phyloP scores from a whole-genome alignment of 1,140 invertebrate genomes.

The Nautilus pompilius region DNA sequence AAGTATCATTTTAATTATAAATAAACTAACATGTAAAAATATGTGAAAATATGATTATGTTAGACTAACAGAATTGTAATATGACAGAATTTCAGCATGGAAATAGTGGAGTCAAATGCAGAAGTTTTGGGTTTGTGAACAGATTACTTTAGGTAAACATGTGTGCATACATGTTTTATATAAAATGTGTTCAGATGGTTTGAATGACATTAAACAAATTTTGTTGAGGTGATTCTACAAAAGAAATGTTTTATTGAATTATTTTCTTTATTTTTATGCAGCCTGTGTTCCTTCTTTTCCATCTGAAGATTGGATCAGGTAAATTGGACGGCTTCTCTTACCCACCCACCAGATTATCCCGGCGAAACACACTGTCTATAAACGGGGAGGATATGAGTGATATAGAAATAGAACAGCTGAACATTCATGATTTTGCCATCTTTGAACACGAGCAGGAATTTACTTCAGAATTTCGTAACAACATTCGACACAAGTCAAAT shows the following conservation, averaged over 20 bases:
- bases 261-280: constrained; percentile 24
- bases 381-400: constrained; percentile 46
- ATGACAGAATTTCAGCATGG: too few species aligned
- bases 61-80: too few species aligned
- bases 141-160: too few species aligned
- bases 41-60: too few species aligned
- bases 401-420: constrained; percentile 30
- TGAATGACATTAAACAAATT: neutral
- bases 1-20: too few species aligned
- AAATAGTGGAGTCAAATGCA: too few species aligned
- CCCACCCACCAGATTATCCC: constrained; percentile 6
- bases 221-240: neutral
- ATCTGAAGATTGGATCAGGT: constrained; percentile 48
- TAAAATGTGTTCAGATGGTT: too few species aligned
- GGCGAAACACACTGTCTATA: constrained; percentile 44
- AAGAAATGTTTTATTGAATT: too few species aligned
- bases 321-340: constrained; percentile 14
- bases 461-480: constrained; percentile 40
- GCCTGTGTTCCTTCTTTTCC: constrained; percentile 45
- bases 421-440: constrained; percentile 51
- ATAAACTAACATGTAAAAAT: too few species aligned
- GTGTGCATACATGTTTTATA: too few species aligned
- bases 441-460: constrained; percentile 48
- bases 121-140: too few species aligned
- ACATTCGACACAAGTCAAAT: constrained; percentile 15